Percentiles rank a stretch among this genome's conserved stretches.
These are phyloP conservation scores for Sinocyclocheilus anshuiensis DNA, from an alignment of 2,113 vertebrate species.

Conservation along the genomic window DNA sequence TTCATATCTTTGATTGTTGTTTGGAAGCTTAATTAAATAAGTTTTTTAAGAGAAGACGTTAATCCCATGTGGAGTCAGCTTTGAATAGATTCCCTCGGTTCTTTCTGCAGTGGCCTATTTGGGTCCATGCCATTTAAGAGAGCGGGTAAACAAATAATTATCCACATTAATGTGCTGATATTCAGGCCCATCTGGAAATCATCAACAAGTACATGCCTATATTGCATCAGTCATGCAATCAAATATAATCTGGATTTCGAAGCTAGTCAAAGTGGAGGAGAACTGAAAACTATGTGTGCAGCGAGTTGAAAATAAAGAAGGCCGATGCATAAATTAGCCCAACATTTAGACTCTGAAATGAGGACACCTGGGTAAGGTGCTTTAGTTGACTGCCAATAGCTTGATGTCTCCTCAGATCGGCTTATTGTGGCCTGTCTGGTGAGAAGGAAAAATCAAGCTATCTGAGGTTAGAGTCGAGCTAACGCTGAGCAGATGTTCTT, in stretches of 20 bases:
- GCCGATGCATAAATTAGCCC: constrained; percentile 16
- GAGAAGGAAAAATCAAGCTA: constrained; percentile 35
- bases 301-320: constrained; percentile 28
- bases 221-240: constrained; percentile 56
- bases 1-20: constrained; percentile 51
- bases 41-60: constrained; percentile 43
- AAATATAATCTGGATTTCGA: constrained; percentile 17
- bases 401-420: constrained; percentile 23
- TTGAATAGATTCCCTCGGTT: constrained; percentile 69
- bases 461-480: constrained; percentile 3
- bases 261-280: constrained; percentile 28
- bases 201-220: constrained; percentile 73
- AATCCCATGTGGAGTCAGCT: constrained; percentile 71
- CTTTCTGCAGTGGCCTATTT: constrained; percentile 76
- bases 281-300: constrained; percentile 24
- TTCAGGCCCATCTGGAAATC: constrained; percentile 69
- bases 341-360: constrained; percentile 25
- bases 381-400: constrained; percentile 33
- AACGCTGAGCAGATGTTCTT: constrained; percentile 19
- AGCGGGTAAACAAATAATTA: constrained; percentile 81
- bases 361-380: constrained; percentile 39
- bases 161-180: constrained; percentile 78
- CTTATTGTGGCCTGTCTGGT: neutral
- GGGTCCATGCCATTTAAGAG: constrained; percentile 73
- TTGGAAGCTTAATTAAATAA: constrained; percentile 54